These are phyloP conservation scores for Silurus aristotelis DNA, from an alignment of 2,797 vertebrate genomes.

Conservation along the genomic window DNA sequence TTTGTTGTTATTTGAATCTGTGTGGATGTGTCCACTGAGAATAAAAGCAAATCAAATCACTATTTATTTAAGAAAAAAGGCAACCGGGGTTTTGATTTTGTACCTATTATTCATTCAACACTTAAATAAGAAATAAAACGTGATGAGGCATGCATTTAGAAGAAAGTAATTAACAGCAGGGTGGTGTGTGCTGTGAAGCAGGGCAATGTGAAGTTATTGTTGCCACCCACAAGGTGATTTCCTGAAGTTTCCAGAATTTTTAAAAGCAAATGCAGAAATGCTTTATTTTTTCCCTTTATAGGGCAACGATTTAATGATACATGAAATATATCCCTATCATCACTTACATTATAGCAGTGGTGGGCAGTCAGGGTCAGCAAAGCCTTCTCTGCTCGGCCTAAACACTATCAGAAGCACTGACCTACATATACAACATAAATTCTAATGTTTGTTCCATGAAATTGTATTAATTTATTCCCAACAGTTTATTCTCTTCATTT, in stretches of 20 bases:
- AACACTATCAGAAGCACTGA: too few species aligned
- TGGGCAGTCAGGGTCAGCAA: too few species aligned
- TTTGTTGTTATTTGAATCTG: not conserved
- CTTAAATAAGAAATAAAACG: not conserved
- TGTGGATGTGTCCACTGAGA: not conserved
- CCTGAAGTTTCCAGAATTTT: not conserved
- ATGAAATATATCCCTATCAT: not conserved
- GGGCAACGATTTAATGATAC: not conserved
- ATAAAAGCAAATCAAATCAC: not conserved
- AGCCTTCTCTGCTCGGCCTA: too few species aligned
- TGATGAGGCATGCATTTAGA: not conserved
- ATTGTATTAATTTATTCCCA: too few species aligned
- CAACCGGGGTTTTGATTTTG: not conserved
- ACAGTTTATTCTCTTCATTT: too few species aligned
- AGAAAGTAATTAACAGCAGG: not conserved
- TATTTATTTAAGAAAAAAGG: not conserved
- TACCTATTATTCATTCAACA: not conserved
- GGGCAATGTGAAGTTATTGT: not conserved
- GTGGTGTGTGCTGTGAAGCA: not conserved
- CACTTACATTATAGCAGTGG: too few species aligned
- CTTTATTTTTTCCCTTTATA: not conserved
- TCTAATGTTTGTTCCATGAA: too few species aligned
- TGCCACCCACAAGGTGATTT: not conserved
- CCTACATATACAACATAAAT: too few species aligned
- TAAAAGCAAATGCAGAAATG: not conserved